Evolutionary conservation across 2,113 vertebrate genomes (phyloP).

Genomic region (Dasyornis broadbenti): DNA sequence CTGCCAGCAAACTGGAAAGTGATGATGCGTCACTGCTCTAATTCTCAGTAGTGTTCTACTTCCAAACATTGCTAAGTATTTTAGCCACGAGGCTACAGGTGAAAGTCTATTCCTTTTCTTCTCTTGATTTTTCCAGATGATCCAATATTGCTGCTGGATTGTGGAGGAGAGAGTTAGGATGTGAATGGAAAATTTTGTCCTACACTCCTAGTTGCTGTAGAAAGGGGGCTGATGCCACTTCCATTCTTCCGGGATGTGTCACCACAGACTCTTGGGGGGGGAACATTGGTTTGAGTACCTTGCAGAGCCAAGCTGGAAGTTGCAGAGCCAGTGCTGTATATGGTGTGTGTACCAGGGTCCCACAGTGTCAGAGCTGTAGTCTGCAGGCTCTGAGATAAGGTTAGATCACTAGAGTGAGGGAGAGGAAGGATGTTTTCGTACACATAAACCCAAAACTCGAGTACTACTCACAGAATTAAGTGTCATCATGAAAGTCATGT

Average conservation of each 20-base stretch:
- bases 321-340: fast-evolving
- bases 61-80: neutral
- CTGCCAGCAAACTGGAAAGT: neutral
- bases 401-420: neutral
- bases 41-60: neutral
- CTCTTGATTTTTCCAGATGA: neutral
- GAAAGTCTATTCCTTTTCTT: neutral
- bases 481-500: neutral
- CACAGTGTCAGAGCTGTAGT: neutral
- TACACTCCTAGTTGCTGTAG: neutral
- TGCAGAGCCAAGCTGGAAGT: neutral
- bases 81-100: neutral
- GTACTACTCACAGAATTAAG: neutral
- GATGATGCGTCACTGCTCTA: neutral
- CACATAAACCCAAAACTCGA: fast-evolving
- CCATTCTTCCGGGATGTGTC: neutral
- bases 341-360: neutral
- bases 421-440: neutral
- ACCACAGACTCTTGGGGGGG: neutral
- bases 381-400: neutral
- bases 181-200: neutral
- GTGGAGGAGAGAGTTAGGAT: neutral
- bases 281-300: neutral
- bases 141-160: neutral
- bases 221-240: neutral